Evolutionary conservation across 2,797 vertebrate genomes (phyloP), one percentile per base, ranked within the genome.

Genomic region (Falco concolor): DNA sequence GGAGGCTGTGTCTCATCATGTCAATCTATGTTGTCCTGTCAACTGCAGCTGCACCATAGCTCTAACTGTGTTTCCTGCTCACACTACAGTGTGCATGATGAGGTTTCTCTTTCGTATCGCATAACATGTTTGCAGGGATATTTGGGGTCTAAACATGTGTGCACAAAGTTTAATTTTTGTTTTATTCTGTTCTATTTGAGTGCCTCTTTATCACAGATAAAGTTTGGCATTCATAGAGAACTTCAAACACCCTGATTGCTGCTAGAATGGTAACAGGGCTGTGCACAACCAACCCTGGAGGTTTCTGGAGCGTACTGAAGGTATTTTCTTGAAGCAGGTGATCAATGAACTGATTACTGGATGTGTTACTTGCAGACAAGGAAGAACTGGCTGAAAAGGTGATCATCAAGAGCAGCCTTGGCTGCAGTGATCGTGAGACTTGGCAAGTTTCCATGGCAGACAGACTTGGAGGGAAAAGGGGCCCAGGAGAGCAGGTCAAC

Each of bases 81-180:
- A 13, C 1, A 3, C 14, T n/a, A 17, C 3, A 27, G 23, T 8
- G 28, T 47, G 24, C 34, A 14, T 1, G 15, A 50, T 10, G 19
- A 91, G 9, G 9, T n/a, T 91, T 53, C 38, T 53, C 32, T 68
- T 84, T 3, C 5, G 13, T 52, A 34, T 52, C 4, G 3, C 9
- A 5, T 42, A 45, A 67, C 18, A 42, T 57, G 32, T 57, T 82
- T 79, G 32, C 22, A 44, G 32, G 9, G 23, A 13, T 57, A 49
- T 30, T 61, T 76, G 32, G 11, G 34, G 12, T 49, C 45, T 69
- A 75, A 79, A 30, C 9, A 3, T 11, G 16, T 45, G 25, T 34
- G 17, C 60, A 38, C 18, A 14, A 52, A 87, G 24, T 8, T 34
- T 22, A 60, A 34, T 83, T 84, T 40, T n/a, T 54, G 2, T 65